These are phyloP conservation scores for Ceriagrion tenellum DNA, from an alignment of 2,888 invertebrate species.

Conservation along the genomic window DNA sequence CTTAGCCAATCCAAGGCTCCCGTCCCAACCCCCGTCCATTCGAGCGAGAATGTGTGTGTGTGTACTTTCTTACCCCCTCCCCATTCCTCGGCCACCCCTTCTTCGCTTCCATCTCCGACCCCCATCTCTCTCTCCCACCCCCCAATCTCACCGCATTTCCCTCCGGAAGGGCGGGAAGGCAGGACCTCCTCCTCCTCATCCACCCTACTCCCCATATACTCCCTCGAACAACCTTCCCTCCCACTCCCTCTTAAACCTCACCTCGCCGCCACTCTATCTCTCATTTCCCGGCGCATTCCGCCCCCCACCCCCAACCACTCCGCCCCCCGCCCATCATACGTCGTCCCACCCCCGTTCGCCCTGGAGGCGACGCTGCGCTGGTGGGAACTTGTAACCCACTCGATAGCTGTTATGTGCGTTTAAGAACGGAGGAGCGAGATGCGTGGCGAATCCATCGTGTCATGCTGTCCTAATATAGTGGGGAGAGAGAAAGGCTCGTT, in stretches of 20 bases:
- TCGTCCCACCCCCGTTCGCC: background rate
- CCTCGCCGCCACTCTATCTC: background rate
- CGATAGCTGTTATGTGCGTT: background rate
- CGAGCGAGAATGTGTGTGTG: background rate
- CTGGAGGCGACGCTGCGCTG: background rate
- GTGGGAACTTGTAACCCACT: background rate
- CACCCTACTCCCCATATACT: too few species aligned
- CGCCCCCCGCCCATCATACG: background rate
- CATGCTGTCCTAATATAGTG: background rate
- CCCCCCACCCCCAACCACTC: too few species aligned
- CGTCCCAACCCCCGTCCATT: background rate
- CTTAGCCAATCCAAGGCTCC: background rate
- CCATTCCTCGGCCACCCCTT: too few species aligned
- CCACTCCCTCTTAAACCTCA: background rate
- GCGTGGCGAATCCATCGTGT: background rate
- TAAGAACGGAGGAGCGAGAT: background rate
- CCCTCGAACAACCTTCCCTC: background rate
- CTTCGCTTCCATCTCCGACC: too few species aligned
- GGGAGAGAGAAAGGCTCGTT: too few species aligned
- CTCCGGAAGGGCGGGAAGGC: background rate
- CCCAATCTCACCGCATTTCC: background rate
- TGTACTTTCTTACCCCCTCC: background rate
- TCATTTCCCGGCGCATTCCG: background rate
- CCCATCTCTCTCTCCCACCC: background rate
- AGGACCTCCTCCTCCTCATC: too few species aligned